These are phyloP conservation scores for Columba janthina DNA, from an alignment of 2,113 vertebrate species.

Conservation along the genomic window DNA sequence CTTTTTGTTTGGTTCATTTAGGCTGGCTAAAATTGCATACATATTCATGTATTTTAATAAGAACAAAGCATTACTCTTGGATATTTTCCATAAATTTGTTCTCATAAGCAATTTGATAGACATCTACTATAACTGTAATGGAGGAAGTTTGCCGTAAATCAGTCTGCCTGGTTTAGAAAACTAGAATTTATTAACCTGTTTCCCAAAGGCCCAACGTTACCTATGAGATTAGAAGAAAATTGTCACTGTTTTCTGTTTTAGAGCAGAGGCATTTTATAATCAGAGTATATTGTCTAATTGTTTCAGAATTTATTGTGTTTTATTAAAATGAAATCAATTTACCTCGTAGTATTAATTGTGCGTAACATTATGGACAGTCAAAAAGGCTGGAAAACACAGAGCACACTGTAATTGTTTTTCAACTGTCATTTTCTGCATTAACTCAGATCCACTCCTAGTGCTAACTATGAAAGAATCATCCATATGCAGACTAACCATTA, in stretches of 20 bases:
- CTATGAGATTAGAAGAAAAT: constrained; percentile 50
- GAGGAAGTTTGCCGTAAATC: constrained; percentile 54
- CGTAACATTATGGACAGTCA: neutral
- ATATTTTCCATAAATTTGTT: constrained; percentile 80
- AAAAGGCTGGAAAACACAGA: neutral
- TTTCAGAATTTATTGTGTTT: constrained; percentile 6
- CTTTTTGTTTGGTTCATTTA: constrained; percentile 73
- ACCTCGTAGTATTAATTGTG: neutral
- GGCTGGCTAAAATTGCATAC: constrained; percentile 80
- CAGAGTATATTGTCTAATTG: neutral
- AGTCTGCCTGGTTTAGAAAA: constrained; percentile 15
- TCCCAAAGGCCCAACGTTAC: neutral
- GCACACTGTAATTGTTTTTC: neutral
- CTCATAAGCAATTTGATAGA: constrained; percentile 74
- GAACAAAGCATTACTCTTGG: constrained; percentile 74
- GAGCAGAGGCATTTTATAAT: neutral
- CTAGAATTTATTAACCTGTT: constrained; percentile 63
- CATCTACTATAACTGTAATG: constrained; percentile 58
- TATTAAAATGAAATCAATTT: constrained; percentile 32
- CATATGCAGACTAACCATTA: neutral
- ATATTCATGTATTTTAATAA: constrained; percentile 82
- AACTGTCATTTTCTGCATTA: neutral
- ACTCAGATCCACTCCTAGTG: neutral
- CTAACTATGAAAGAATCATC: neutral
- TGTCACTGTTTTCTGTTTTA: neutral